Evolutionary conservation across 2,888 invertebrate genomes (phyloP).

Genomic region (Hypolimnas misippus): DNA sequence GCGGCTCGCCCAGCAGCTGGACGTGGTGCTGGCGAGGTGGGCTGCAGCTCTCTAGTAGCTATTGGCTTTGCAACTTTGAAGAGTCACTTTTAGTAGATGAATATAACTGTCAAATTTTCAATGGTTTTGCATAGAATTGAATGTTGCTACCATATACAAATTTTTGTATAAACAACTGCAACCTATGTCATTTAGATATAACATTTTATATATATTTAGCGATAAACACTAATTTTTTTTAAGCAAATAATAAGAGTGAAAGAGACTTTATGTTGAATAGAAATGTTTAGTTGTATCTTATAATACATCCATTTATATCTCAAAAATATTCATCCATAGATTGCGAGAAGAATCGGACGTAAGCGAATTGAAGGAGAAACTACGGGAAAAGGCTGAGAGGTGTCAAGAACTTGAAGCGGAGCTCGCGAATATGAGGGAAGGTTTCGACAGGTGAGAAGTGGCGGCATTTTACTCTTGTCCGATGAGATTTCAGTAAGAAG

Average conservation of each 20-base stretch:
- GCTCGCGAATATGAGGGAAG: conserved; percentile 72
- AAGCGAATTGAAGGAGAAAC: conserved; percentile 71
- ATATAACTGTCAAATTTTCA: no score
- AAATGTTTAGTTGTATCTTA: not conserved
- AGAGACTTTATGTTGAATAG: not conserved
- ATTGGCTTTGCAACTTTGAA: no score
- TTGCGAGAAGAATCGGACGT: conserved; percentile 71
- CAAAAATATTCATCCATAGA: conserved; percentile 44
- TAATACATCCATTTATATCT: not conserved
- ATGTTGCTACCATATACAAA: no score
- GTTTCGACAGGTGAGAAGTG: conserved; percentile 67
- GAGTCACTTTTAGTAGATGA: no score
- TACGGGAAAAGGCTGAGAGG: conserved; percentile 70
- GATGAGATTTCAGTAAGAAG: no score
- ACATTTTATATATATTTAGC: no score
- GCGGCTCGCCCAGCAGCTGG: conserved; percentile 56
- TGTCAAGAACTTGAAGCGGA: conserved; percentile 76
- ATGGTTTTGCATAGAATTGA: no score
- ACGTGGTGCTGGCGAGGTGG: conserved; percentile 57
- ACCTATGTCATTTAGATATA: no score
- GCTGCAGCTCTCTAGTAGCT: no score
- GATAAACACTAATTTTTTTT: no score
- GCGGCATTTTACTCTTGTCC: not conserved
- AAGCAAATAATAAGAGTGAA: no score
- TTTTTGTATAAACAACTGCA: no score